Evolutionary conservation across 2,888 invertebrate genomes (phyloP).

Genomic region (Himalopsyche anomala): DNA sequence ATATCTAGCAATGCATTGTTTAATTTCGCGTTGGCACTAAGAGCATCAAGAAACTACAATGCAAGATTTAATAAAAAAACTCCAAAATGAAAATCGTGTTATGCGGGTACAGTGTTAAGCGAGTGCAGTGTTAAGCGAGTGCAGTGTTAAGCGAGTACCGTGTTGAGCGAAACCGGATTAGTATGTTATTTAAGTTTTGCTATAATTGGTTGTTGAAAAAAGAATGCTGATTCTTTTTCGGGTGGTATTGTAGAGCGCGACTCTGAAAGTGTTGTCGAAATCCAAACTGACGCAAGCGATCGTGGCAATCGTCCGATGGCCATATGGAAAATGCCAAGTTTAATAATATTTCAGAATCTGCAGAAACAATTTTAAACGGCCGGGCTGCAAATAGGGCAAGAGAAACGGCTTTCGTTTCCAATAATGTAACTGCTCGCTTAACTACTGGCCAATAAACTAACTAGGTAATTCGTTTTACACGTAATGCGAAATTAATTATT

Average conservation of each 20-base stretch:
- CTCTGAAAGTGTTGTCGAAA: constrained; percentile 9
- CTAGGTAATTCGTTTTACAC: not conserved
- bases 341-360: constrained; percentile 32
- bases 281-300: constrained; percentile 15
- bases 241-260: not conserved
- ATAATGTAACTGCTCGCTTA: not conserved
- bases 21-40: too few relatives aligned
- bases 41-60: too few relatives aligned
- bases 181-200: too few relatives aligned
- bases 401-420: constrained; percentile 27
- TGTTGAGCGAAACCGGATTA: too few relatives aligned
- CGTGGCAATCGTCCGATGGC: constrained; percentile 18
- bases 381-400: constrained; percentile 4
- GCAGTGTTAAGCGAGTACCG: too few relatives aligned
- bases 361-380: constrained; percentile 13
- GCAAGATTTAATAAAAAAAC: too few relatives aligned
- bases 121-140: too few relatives aligned
- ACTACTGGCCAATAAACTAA: not conserved
- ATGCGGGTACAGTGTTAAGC: too few relatives aligned
- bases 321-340: constrained; percentile 43
- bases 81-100: too few relatives aligned
- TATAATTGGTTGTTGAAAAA: too few relatives aligned
- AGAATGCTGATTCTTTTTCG: too few relatives aligned
- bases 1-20: too few relatives aligned
- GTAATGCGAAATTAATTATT: not conserved